These are phyloP conservation scores for Percopsis transmontana DNA, from an alignment of 2,113 vertebrate genomes.

Conservation along the genomic window DNA sequence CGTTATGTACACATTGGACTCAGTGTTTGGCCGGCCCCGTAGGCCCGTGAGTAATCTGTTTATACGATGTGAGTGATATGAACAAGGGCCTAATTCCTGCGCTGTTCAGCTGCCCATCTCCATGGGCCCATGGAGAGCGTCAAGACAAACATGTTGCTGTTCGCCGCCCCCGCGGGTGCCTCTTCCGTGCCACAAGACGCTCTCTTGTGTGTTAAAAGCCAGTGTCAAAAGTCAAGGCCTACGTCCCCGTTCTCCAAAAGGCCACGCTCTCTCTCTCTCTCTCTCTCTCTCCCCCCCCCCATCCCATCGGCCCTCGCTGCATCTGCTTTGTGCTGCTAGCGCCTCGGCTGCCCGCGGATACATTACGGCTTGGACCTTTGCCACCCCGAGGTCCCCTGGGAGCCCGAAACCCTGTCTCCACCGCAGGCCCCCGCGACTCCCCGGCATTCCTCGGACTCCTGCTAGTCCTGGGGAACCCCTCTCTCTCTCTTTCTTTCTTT, in stretches of 20 bases:
- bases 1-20: slow-evolving; percentile 60
- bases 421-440: slow-evolving; percentile 47
- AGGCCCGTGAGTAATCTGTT: slow-evolving; percentile 64
- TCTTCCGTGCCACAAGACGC: slow-evolving; percentile 9
- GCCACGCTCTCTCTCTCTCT: slow-evolving; percentile 36
- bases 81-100: slow-evolving; percentile 53
- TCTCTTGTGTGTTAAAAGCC: slow-evolving; percentile 7
- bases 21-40: slow-evolving; percentile 50
- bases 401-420: slow-evolving; percentile 40
- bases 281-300: slow-evolving; percentile 16
- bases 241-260: slow-evolving; percentile 18
- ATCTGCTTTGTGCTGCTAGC: slow-evolving; percentile 46
- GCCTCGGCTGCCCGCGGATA: slow-evolving; percentile 37
- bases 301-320: slow-evolving; percentile 15
- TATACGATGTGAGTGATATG: slow-evolving; percentile 55
- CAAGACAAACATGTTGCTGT: slow-evolving; percentile 52
- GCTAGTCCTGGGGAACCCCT: slow-evolving; percentile 52
- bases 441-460: slow-evolving; percentile 59
- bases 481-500: slow-evolving; percentile 12
- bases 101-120: slow-evolving; percentile 63
- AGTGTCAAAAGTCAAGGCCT: slow-evolving; percentile 51
- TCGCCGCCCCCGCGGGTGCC: not conserved
- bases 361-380: slow-evolving; percentile 59
- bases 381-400: slow-evolving; percentile 51
- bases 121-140: slow-evolving; percentile 38